Evolutionary conservation across 2,888 invertebrate species (phyloP), one percentile per base, ranked within the genome.

Genomic region (Papilio gigon): DNA sequence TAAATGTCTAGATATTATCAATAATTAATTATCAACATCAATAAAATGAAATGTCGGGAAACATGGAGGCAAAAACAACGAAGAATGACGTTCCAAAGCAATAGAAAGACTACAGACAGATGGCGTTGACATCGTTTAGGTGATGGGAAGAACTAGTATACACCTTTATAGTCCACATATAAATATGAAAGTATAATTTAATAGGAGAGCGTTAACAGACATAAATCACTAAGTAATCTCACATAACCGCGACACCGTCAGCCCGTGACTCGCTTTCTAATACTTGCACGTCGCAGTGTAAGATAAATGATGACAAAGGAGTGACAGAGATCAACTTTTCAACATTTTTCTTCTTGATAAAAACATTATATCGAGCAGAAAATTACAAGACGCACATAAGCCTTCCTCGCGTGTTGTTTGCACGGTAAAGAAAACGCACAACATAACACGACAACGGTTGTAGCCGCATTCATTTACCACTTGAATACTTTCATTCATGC

Each of bases 161-260:
- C 30, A 56, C 9, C 30, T 30, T 27, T 53, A 27, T 53, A 14
- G 6, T 56, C 17, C n/a, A 30, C 1, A 30, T 30, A 30, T n/a
- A 56, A n/a, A 30, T 56, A 56, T 56, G 17, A n/a, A 30, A 30
- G 2, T 56, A 56, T 30, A 30, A 30, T 56, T 56, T 56, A 56
- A 56, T 56, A 30, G 30, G 30, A 30, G 11, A 27, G 30, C 53
- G 53, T 30, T 56, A 56, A 56, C 30, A 56, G 59, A 37, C 37
- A 63, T 63, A 63, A 63, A 63, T 63, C 47, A 63, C 63, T 63
- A 50, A 35, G 50, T 63, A 47, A 63, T 63, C 62, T 63, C 62
- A 63, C 47, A 61, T 40, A 63, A 63, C 33, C 44, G 62, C 62
- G 62, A 35, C 62, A 30, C 17, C 47, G 47, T 33, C 44, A 33